These are phyloP conservation scores for human (Homo sapiens) DNA, from an alignment of 2,113 vertebrate species.

Conservation along the genomic window DNA sequence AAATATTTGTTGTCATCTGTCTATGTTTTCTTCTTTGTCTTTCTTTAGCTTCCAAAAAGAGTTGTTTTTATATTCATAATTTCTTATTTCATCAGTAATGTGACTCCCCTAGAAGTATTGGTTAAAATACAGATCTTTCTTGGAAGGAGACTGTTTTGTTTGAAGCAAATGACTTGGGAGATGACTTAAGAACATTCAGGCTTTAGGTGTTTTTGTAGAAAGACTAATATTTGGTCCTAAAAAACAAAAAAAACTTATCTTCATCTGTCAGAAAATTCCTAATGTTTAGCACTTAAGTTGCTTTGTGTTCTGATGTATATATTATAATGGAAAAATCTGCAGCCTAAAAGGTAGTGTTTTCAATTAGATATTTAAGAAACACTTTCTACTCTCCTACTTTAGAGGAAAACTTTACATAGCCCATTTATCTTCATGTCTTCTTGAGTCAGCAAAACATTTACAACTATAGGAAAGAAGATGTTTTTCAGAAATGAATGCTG, in stretches of 20 bases:
- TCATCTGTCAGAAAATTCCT: background rate
- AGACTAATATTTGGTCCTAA: slow-evolving; percentile 41
- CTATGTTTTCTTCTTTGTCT: background rate
- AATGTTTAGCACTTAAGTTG: background rate
- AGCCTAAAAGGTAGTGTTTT: background rate
- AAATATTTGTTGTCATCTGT: slow-evolving; percentile 28
- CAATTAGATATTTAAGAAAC: slow-evolving; percentile 14
- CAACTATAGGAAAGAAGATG: background rate
- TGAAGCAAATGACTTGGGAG: slow-evolving; percentile 32
- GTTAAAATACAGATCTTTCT: slow-evolving; percentile 29
- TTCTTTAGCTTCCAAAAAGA: slow-evolving; percentile 23
- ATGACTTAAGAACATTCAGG: background rate
- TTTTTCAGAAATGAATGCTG: slow-evolving; percentile 43
- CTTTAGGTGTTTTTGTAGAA: background rate
- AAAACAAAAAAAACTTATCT: background rate
- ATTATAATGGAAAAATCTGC: slow-evolving; percentile 8
- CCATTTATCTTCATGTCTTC: background rate
- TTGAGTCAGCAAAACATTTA: slow-evolving; percentile 3
- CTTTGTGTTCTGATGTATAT: background rate
- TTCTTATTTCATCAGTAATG: slow-evolving; percentile 17
- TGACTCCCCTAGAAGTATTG: slow-evolving; percentile 26
- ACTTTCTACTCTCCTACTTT: background rate
- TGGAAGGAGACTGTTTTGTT: slow-evolving; percentile 26
- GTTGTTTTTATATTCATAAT: slow-evolving; percentile 30
- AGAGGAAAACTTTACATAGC: background rate